Evolutionary conservation across 2,113 vertebrate genomes (phyloP).

Genomic region (Opisthocomus hoazin): DNA sequence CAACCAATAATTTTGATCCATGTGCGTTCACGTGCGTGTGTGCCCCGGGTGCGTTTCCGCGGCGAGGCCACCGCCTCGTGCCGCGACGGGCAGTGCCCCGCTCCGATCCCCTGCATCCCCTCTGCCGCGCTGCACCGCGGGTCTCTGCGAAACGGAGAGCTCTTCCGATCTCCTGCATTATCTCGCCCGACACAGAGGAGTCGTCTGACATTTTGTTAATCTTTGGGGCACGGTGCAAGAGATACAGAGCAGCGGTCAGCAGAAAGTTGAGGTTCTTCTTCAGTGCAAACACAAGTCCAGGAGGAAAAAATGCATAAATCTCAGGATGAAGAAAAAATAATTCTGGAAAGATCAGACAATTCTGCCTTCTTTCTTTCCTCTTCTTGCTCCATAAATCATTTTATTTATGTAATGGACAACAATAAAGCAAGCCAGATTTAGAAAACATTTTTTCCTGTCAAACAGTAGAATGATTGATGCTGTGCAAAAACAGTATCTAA

Average conservation of each 20-base stretch:
- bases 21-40: background rate
- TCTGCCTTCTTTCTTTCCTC: background rate
- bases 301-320: background rate
- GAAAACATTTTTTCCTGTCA: slow-evolving; percentile 51
- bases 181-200: background rate
- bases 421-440: slow-evolving; percentile 37
- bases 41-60: background rate
- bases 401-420: slow-evolving; percentile 44
- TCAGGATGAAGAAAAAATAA: background rate
- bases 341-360: background rate
- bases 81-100: background rate
- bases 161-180: background rate
- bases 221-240: background rate
- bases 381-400: slow-evolving; percentile 54
- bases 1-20: background rate
- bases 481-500: slow-evolving; percentile 5
- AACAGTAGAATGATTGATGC: slow-evolving; percentile 51
- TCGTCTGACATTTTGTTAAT: background rate
- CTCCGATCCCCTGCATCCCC: background rate
- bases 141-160: background rate
- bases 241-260: background rate
- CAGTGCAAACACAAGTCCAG: background rate
- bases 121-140: background rate
- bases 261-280: background rate
- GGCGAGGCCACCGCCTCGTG: background rate